Percentiles rank a stretch among this genome's conserved stretches.
phyloP scores from a whole-genome alignment of 92 coral and sea anemone species.

The Umimayanthus chanpuru region DNA sequence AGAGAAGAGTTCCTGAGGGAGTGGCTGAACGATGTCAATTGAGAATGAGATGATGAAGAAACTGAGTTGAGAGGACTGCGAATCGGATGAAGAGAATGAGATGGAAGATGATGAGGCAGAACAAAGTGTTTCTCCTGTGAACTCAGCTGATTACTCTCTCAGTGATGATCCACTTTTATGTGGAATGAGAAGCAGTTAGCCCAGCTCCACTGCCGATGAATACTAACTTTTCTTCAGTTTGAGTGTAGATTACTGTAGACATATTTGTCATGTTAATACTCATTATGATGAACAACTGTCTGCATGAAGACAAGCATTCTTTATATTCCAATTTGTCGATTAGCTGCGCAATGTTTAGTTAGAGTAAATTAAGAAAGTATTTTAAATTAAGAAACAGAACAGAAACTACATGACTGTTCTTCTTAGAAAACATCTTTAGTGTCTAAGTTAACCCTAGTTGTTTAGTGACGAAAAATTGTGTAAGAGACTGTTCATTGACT shows the following conservation, averaged over 20 bases:
- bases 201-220: constrained; percentile 41
- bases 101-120: constrained; percentile 47
- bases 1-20: constrained; percentile 64
- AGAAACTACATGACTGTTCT: too few species aligned
- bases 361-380: too few species aligned
- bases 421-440: too few species aligned
- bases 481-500: too few species aligned
- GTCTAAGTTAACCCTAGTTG: too few species aligned
- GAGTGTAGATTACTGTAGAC: constrained; percentile 33
- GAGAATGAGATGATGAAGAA: constrained; percentile 49
- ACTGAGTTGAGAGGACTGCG: constrained; percentile 44
- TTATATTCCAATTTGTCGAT: constrained; percentile 10
- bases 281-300: constrained; percentile 33
- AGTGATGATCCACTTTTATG: constrained; percentile 64
- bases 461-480: too few species aligned
- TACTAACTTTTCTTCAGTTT: constrained; percentile 39
- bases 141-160: constrained; percentile 51
- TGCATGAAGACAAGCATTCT: constrained; percentile 26
- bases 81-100: constrained; percentile 49
- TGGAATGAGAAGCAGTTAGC: constrained; percentile 67
- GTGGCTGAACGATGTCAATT: constrained; percentile 62
- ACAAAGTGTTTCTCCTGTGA: constrained; percentile 49
- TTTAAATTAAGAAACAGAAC: too few species aligned
- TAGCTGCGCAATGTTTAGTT: background rate
- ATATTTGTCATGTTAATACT: constrained; percentile 12